Conservation (phyloP, 2,113 vertebrate genomes). For the Ciconia stormi region DNA sequence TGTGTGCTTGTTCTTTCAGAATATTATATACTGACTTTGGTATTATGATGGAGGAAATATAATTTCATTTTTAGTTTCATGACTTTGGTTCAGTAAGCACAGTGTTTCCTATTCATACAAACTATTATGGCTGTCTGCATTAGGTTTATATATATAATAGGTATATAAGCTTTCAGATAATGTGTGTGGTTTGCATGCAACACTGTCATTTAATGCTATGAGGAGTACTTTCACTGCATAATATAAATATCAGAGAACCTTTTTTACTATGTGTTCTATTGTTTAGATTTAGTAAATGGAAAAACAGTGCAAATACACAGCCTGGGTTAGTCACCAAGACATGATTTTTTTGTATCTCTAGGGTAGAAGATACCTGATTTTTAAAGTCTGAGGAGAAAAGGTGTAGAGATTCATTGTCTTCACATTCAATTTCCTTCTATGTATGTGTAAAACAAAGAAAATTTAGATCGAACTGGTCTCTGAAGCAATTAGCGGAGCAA, state of each 20-base stretch:
- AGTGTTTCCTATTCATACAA: constrained; percentile 15
- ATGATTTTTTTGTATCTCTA: background rate
- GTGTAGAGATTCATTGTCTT: background rate
- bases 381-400: background rate
- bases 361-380: background rate
- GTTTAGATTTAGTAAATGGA: background rate
- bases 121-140: constrained; percentile 32
- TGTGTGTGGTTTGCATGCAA: background rate
- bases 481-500: background rate
- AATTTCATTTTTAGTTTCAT: constrained; percentile 44
- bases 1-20: constrained; percentile 23
- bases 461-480: background rate
- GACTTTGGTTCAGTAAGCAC: constrained; percentile 28
- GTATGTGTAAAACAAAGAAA: background rate
- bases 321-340: background rate
- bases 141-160: constrained; percentile 46
- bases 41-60: background rate
- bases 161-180: constrained; percentile 46
- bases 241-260: background rate
- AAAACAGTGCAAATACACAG: background rate
- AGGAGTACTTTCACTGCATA: constrained; percentile 1
- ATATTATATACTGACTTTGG: constrained; percentile 14
- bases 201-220: background rate
- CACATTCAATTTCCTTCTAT: background rate
- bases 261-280: background rate